phyloP scores from a whole-genome alignment of 2,113 vertebrate genomes.

The Sclerurus mexicanus region DNA sequence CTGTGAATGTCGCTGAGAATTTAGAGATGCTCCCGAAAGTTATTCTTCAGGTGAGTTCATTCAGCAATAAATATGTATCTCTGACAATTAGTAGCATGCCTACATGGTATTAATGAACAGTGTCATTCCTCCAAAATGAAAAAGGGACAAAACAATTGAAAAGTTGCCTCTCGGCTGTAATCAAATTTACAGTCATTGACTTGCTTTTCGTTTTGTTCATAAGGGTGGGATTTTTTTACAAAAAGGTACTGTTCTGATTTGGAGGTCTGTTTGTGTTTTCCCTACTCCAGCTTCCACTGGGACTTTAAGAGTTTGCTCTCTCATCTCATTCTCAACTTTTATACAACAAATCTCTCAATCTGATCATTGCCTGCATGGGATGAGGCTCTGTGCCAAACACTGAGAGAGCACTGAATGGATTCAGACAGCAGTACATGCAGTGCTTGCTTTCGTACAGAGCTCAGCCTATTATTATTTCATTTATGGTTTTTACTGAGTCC shows the following conservation, averaged over 20 bases:
- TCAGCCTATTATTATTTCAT: background rate
- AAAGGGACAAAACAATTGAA: background rate
- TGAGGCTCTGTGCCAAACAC: background rate
- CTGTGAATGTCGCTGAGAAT: slow-evolving; percentile 87
- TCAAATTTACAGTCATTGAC: background rate
- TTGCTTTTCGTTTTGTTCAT: background rate
- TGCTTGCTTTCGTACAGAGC: background rate
- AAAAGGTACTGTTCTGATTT: background rate
- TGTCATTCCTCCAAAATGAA: background rate
- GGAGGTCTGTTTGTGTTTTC: background rate
- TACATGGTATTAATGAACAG: background rate
- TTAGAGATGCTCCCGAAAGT: slow-evolving; percentile 78
- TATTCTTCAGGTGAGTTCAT: slow-evolving; percentile 87
- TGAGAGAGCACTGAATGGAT: background rate
- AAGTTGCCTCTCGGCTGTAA: background rate
- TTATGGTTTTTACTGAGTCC: background rate
- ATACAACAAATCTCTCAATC: background rate
- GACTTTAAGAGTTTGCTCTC: background rate
- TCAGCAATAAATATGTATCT: background rate
- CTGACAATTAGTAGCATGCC: background rate
- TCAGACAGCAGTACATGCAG: background rate
- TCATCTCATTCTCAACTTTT: background rate
- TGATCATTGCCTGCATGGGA: background rate
- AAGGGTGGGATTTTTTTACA: rapidly evolving
- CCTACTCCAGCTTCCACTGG: background rate